These are phyloP conservation scores for Saccostrea echinata DNA, from an alignment of 1,140 invertebrate genomes.

Conservation along the genomic window DNA sequence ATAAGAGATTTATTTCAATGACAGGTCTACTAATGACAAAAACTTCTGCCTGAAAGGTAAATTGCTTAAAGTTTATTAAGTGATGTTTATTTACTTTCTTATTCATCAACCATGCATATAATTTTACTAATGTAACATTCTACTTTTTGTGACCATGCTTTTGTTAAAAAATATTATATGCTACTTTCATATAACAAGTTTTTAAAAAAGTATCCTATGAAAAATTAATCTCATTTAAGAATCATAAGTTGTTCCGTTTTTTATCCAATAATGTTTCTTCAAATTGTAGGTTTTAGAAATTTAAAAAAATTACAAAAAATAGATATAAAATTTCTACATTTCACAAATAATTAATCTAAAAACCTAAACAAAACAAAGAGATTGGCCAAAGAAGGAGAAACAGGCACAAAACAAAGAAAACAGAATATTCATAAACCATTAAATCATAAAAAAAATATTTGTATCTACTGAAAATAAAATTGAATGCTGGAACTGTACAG, in stretches of 20 bases:
- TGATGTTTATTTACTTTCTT: too few relatives aligned
- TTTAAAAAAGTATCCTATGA: too few relatives aligned
- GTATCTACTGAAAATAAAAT: background rate
- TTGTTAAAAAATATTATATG: too few relatives aligned
- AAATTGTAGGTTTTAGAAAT: background rate
- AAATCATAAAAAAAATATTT: background rate
- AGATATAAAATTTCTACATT: background rate
- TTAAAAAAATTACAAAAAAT: background rate
- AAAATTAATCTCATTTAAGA: background rate
- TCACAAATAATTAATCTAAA: background rate
- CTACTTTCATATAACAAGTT: too few relatives aligned
- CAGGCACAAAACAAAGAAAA: background rate
- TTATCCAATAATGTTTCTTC: background rate
- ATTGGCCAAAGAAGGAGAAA: background rate
- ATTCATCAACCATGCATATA: too few relatives aligned
- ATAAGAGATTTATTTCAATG: background rate
- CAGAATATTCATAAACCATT: background rate
- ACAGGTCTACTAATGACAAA: background rate
- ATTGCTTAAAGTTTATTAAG: too few relatives aligned
- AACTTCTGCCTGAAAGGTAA: too few relatives aligned
- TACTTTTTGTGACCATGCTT: too few relatives aligned
- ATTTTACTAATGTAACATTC: too few relatives aligned
- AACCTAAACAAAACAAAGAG: background rate
- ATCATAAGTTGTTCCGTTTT: too few relatives aligned
- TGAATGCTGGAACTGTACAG: background rate